Percentiles rank a stretch among this genome's conserved stretches.
Conservation (phyloP, 2,113 vertebrate genomes). For the Corythaixoides concolor region DNA sequence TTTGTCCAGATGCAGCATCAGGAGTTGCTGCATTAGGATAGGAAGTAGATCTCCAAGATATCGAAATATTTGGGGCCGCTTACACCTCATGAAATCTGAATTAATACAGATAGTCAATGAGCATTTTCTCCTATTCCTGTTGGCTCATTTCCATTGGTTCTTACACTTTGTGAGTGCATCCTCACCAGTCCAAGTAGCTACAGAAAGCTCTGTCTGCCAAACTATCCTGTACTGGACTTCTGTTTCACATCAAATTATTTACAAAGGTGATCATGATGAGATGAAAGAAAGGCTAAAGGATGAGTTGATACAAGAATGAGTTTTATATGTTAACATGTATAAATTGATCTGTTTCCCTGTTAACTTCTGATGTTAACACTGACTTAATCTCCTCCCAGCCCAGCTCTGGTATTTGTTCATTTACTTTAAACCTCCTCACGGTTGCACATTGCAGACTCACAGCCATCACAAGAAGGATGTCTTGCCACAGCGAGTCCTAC, state of each 20-base stretch:
- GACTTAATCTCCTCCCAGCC: neutral
- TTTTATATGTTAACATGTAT: neutral
- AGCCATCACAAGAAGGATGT: neutral
- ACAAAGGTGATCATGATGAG: rapidly evolving
- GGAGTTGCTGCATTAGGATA: neutral
- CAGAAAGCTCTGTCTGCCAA: neutral
- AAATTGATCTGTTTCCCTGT: neutral
- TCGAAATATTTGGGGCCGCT: neutral
- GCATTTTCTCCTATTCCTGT: neutral
- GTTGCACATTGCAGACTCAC: neutral
- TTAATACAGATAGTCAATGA: rapidly evolving
- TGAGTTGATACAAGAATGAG: neutral
- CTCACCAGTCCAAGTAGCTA: rapidly evolving
- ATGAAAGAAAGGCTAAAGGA: neutral
- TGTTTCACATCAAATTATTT: neutral
- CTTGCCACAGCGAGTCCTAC: neutral
- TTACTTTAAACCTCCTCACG: neutral
- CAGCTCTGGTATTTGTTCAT: neutral
- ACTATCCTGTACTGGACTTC: neutral
- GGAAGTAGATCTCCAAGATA: neutral
- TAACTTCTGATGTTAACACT: neutral
- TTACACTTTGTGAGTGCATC: rapidly evolving
- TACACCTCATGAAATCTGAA: neutral
- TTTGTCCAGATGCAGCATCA: neutral
- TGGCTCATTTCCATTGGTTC: neutral